Evolutionary conservation across 2,888 invertebrate species (phyloP).

Genomic region (Lysandra coridon): DNA sequence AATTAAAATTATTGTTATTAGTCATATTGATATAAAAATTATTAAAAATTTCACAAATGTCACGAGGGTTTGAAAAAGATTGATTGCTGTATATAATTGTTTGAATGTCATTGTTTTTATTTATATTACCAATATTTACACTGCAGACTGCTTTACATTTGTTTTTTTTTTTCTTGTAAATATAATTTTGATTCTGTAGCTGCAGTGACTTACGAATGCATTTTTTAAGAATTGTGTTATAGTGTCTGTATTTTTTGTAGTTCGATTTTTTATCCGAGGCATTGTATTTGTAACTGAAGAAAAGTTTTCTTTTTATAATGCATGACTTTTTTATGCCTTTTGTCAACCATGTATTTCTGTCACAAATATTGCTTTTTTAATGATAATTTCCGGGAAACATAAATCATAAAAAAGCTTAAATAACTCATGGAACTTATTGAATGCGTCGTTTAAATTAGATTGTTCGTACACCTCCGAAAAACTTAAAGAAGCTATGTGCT

Average conservation of each 20-base stretch:
- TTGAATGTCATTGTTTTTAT: too few relatives aligned
- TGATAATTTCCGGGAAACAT: not conserved
- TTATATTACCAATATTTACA: not conserved
- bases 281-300: not conserved
- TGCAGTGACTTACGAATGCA: too few relatives aligned
- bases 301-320: not conserved
- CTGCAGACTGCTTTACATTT: not conserved
- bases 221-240: not conserved
- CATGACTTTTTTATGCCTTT: not conserved
- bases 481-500: too few relatives aligned
- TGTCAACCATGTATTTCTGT: not conserved
- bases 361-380: not conserved
- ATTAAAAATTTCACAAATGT: not conserved
- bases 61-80: not conserved
- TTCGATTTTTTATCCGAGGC: not conserved
- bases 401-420: too few relatives aligned
- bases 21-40: constrained; percentile 4
- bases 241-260: not conserved
- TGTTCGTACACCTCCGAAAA: too few relatives aligned
- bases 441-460: too few relatives aligned
- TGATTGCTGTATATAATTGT: too few relatives aligned
- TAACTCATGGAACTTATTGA: too few relatives aligned
- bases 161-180: not conserved
- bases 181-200: not conserved
- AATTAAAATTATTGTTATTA: not conserved